A percentile compares a stretch with the other conserved stretches of the same genome.
These are phyloP conservation scores for Vidua macroura DNA, from an alignment of 2,113 vertebrate genomes.

Conservation along the genomic window DNA sequence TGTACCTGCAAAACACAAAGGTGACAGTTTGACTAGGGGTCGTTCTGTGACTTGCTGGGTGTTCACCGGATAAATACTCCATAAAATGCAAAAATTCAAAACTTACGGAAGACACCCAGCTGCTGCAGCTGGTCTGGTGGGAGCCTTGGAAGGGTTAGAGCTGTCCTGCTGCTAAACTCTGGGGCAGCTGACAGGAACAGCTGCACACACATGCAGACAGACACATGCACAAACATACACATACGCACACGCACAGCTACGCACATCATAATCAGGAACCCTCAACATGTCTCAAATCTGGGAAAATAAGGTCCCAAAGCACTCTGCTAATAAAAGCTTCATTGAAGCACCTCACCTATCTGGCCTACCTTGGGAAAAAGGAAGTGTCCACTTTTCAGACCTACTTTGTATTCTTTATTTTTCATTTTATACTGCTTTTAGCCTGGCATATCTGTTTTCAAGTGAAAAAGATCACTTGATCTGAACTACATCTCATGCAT, in stretches of 20 bases:
- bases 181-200: background rate
- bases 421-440: background rate
- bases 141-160: fast-evolving
- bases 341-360: background rate
- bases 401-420: background rate
- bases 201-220: no score
- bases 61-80: background rate
- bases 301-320: background rate
- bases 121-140: background rate
- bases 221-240: background rate
- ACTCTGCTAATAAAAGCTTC: background rate
- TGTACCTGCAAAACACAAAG: slow-evolving; percentile 79
- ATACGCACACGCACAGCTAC: fast-evolving
- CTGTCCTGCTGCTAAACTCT: background rate
- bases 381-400: background rate
- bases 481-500: background rate
- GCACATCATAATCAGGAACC: background rate
- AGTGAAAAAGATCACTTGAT: background rate
- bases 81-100: background rate
- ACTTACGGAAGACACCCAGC: fast-evolving
- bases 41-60: background rate
- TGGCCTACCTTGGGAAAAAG: background rate
- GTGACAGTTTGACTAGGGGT: background rate
- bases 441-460: background rate
- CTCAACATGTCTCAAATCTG: fast-evolving